A percentile compares a stretch with the other conserved stretches of the same genome.
Evolutionary conservation across 2,113 vertebrate species (phyloP).

Genomic region (Bostrychus sinensis): DNA sequence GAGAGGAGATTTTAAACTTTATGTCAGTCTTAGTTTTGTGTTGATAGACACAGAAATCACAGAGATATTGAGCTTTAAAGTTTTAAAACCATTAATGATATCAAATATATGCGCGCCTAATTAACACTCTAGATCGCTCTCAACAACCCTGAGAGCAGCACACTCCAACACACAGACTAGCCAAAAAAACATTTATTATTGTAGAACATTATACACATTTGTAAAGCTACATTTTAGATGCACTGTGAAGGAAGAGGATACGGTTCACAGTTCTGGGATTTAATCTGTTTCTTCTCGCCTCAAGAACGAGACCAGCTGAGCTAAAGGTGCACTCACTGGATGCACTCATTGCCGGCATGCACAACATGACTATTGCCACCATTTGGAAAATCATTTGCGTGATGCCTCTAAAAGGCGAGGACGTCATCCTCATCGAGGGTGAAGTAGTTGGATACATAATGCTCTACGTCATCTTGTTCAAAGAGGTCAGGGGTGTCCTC

Average conservation of each 20-base stretch:
- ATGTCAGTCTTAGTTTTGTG: too few species aligned
- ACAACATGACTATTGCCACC: neutral
- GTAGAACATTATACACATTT: too few species aligned
- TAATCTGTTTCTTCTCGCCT: neutral
- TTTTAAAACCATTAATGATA: too few species aligned
- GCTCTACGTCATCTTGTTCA: neutral
- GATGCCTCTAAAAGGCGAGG: neutral
- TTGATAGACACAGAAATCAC: too few species aligned
- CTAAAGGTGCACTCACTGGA: neutral
- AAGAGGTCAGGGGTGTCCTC: neutral
- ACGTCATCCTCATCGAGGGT: neutral
- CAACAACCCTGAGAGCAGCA: too few species aligned
- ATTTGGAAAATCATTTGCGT: neutral
- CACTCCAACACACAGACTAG: too few species aligned
- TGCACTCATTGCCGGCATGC: neutral
- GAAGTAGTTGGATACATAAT: neutral
- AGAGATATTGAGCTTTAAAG: too few species aligned
- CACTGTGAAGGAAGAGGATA: neutral
- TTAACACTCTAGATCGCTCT: too few species aligned
- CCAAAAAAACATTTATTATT: too few species aligned
- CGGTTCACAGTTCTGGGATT: neutral
- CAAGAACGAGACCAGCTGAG: neutral
- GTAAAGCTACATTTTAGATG: neutral
- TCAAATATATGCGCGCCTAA: too few species aligned
- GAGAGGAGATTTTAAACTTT: too few species aligned